Conservation (phyloP, 2,797 vertebrate genomes). For the Diceros bicornis region DNA sequence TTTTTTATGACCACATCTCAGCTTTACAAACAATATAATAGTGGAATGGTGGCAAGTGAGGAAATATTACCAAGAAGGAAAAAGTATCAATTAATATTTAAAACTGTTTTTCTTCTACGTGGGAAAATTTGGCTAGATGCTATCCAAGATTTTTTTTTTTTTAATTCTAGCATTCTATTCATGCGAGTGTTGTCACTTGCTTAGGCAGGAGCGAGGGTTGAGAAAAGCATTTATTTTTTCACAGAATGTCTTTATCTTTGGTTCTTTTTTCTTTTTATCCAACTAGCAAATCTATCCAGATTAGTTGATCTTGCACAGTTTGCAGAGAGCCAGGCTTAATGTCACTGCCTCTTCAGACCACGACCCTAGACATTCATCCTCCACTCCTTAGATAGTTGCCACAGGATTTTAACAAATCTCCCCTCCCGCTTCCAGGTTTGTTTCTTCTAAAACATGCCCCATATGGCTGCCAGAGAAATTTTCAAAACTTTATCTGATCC, state of each 20-base stretch:
- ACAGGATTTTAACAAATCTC: neutral
- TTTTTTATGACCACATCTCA: neutral
- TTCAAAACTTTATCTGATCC: neutral
- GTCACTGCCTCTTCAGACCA: neutral
- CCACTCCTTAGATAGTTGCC: neutral
- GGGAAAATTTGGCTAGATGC: neutral
- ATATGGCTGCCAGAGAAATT: neutral
- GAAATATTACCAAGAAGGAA: neutral
- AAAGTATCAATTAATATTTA: neutral
- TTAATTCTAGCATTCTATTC: neutral
- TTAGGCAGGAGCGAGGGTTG: neutral
- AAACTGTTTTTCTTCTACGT: neutral
- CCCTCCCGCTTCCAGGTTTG: no score
- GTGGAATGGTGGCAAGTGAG: neutral
- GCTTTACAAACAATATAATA: neutral
- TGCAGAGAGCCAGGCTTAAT: neutral
- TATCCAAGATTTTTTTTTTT: neutral
- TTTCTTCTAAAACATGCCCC: neutral
- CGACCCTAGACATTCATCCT: neutral
- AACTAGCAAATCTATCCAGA: neutral
- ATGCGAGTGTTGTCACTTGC: neutral
- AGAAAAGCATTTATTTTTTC: neutral
- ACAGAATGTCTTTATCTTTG: neutral
- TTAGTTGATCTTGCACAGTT: neutral
- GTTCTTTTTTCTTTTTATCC: neutral